Conservation (phyloP, 2,888 invertebrate genomes). For the Thyatira batis region DNA sequence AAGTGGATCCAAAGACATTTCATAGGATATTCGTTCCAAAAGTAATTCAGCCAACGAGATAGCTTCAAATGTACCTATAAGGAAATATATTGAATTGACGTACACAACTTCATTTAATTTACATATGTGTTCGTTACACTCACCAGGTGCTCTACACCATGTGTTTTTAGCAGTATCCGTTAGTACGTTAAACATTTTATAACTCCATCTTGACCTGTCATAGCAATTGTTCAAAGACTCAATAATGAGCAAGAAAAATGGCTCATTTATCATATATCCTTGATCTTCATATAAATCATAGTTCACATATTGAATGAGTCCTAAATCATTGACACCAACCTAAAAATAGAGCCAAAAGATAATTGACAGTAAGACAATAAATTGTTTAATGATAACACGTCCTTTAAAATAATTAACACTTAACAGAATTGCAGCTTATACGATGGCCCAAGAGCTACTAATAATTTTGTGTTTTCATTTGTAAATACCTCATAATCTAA, state of each 20-base stretch:
- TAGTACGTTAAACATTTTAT: conserved; percentile 35
- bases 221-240: conserved; percentile 45
- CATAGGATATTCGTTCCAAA: conserved; percentile 84
- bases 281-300: conserved; percentile 72
- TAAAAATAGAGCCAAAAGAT: not conserved
- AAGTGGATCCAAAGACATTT: conserved; percentile 77
- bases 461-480: not conserved
- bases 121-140: not conserved
- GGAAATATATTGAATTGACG: not conserved
- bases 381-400: not conserved
- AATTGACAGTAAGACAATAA: too few relatives aligned
- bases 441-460: not conserved
- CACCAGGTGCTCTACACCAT: conserved; percentile 57
- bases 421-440: too few relatives aligned
- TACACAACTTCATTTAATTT: not conserved
- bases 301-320: conserved; percentile 77
- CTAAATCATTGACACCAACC: conserved; percentile 59
- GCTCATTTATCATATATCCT: conserved; percentile 60
- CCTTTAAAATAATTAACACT: not conserved
- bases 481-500: conserved; percentile 66
- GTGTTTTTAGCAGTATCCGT: conserved; percentile 58
- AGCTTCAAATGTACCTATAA: conserved; percentile 80
- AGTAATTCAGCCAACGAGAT: conserved; percentile 80
- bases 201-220: conserved; percentile 43
- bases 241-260: conserved; percentile 18